Evolutionary conservation across 2,113 vertebrate species (phyloP).

Genomic region (Craseonycteris thonglongyai): DNA sequence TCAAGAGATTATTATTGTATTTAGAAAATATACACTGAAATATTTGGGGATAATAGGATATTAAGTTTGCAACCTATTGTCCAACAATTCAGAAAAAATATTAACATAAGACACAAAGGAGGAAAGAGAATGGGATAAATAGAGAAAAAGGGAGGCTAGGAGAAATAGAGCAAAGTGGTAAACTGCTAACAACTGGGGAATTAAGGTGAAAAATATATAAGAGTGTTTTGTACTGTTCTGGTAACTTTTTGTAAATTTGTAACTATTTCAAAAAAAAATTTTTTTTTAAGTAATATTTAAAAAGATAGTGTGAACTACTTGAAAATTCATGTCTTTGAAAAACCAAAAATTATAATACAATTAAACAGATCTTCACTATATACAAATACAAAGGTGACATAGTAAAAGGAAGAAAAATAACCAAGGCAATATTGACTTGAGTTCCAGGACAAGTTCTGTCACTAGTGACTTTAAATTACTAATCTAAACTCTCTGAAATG

Average conservation of each 20-base stretch:
- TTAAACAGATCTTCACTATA: background rate
- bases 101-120: background rate
- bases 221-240: background rate
- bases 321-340: conserved; percentile 10
- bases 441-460: background rate
- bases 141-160: background rate
- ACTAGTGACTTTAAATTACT: background rate
- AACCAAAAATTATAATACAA: background rate
- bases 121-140: background rate
- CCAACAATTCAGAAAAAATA: conserved; percentile 13
- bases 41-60: background rate
- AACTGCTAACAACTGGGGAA: background rate
- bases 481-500: background rate
- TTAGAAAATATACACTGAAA: background rate
- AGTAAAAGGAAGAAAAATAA: background rate
- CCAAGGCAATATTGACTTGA: background rate
- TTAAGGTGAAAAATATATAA: background rate
- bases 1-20: background rate
- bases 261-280: conserved; percentile 25
- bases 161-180: background rate
- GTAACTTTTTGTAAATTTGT: background rate
- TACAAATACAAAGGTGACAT: background rate
- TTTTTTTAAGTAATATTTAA: background rate
- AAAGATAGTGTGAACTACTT: background rate
- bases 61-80: background rate